phyloP scores from a whole-genome alignment of 2,888 invertebrate genomes.

The Platycnemis pennipes region DNA sequence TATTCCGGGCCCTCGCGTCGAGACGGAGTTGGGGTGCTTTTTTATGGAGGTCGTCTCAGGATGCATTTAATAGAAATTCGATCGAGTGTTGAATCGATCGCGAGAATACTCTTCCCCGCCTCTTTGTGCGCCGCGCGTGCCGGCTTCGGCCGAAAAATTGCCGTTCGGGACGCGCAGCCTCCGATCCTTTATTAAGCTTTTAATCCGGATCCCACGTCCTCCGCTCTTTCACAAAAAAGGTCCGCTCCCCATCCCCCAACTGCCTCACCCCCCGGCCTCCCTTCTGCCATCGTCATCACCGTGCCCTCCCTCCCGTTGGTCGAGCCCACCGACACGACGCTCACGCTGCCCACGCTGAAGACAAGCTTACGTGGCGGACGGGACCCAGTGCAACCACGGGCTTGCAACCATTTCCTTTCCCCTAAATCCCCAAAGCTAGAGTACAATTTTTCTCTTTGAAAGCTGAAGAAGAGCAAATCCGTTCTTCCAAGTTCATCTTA shows the following conservation, averaged over 20 bases:
- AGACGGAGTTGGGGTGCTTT: neutral
- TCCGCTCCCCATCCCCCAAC: neutral
- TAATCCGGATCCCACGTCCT: neutral
- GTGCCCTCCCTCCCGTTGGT: neutral
- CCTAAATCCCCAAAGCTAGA: neutral
- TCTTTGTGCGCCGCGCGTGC: neutral
- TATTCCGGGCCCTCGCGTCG: neutral
- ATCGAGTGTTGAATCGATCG: neutral
- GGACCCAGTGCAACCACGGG: neutral
- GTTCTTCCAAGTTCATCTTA: no score
- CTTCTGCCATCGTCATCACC: neutral
- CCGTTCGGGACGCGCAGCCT: neutral
- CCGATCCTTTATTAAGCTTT: constrained; percentile 16
- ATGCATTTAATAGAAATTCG: neutral
- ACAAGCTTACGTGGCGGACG: neutral
- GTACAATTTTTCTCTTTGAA: no score
- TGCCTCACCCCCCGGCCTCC: neutral
- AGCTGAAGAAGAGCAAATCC: no score
- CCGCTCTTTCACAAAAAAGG: neutral
- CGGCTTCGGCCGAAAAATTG: constrained; percentile 6
- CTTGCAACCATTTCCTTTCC: neutral
- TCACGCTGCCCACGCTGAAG: neutral
- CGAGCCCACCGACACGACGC: neutral
- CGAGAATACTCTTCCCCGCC: neutral
- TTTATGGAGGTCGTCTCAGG: neutral